Conservation (phyloP, 2,797 vertebrate species). For the Darevskia nairensis region DNA sequence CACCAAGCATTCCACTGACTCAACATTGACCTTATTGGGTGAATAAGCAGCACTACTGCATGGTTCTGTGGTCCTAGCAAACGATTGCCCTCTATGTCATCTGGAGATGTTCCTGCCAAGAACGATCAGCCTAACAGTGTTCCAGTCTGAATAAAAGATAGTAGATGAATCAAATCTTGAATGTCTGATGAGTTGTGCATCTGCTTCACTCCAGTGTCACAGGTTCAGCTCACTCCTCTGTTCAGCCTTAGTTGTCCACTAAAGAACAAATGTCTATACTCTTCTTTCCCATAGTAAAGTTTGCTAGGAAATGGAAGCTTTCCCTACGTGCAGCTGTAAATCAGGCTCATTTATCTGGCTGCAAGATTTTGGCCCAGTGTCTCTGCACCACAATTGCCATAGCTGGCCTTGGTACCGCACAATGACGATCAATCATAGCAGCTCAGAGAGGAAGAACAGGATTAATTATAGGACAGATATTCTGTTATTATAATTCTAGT, state of each 20-base stretch:
- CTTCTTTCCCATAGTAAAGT: background rate
- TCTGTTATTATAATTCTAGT: background rate
- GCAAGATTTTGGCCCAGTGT: constrained; percentile 8
- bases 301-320: constrained; percentile 2
- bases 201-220: background rate
- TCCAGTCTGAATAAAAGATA: background rate
- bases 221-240: background rate
- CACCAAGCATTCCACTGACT: background rate
- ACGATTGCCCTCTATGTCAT: background rate
- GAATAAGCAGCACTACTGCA: background rate
- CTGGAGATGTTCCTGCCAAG: background rate
- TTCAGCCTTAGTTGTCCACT: background rate
- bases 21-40: no score
- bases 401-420: background rate
- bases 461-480: constrained; percentile 15
- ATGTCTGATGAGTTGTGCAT: background rate
- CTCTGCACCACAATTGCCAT: background rate
- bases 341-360: background rate
- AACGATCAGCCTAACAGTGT: background rate
- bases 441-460: background rate
- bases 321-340: background rate
- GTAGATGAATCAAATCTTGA: background rate
- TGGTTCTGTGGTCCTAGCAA: background rate
- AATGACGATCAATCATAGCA: constrained; percentile 7
- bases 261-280: constrained; percentile 4